Percentiles rank a stretch among this genome's conserved stretches.
These are phyloP conservation scores for Galbula dea DNA, from an alignment of 2,113 vertebrate genomes.

Conservation along the genomic window DNA sequence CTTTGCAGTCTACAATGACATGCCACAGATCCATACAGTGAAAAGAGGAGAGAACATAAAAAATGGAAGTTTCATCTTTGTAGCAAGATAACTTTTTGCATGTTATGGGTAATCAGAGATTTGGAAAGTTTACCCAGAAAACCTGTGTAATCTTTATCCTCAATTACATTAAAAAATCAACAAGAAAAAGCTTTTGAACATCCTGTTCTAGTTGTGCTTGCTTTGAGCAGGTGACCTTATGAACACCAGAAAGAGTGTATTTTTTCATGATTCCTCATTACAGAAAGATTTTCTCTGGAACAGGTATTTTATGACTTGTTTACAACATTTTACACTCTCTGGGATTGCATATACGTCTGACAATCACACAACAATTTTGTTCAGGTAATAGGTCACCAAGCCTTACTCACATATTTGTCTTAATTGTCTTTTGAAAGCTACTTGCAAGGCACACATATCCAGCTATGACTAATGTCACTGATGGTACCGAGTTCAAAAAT, in stretches of 20 bases:
- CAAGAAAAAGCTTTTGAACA: background rate
- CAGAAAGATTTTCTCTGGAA: background rate
- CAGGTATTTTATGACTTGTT: background rate
- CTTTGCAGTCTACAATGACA: no score
- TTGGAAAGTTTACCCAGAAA: background rate
- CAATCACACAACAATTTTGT: background rate
- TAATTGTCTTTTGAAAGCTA: background rate
- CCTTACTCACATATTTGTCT: background rate
- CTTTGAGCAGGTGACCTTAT: fast-evolving
- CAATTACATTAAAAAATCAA: background rate
- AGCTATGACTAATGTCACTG: background rate
- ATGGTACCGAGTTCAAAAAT: background rate
- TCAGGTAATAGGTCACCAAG: background rate
- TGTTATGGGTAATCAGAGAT: background rate
- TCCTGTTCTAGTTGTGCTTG: background rate
- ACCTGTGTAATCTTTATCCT: background rate
- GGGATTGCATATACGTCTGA: background rate
- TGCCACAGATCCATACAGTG: background rate
- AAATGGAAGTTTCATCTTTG: fast-evolving
- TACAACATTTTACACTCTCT: background rate
- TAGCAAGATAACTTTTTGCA: background rate
- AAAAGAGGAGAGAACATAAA: background rate
- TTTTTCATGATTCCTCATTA: background rate
- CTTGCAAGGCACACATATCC: background rate
- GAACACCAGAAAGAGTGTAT: background rate